Evolutionary conservation across 2,888 invertebrate species (phyloP).

Genomic region (Andrena flavipes): DNA sequence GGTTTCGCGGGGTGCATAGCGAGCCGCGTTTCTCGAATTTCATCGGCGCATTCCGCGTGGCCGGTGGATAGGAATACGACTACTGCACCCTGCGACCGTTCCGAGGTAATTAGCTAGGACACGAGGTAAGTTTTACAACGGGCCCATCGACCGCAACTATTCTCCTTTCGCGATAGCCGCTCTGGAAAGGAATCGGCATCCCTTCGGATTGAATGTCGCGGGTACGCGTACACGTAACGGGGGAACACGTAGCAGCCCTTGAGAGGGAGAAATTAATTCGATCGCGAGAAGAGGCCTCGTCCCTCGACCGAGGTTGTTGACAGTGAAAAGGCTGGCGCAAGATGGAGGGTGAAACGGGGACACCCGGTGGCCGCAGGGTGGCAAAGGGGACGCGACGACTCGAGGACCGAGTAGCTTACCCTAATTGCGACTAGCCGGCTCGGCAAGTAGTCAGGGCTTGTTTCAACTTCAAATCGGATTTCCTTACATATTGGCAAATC

Average conservation of each 20-base stretch:
- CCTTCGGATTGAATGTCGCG: background rate
- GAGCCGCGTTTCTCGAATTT: constrained; percentile 80
- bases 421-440: constrained; percentile 50
- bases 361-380: constrained; percentile 1
- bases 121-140: constrained; percentile 37
- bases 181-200: background rate
- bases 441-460: constrained; percentile 15
- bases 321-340: constrained; percentile 17
- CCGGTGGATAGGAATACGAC: constrained; percentile 70
- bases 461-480: constrained; percentile 50
- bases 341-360: constrained; percentile 35
- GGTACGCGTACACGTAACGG: too few relatives aligned
- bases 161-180: background rate
- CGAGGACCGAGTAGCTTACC: constrained; percentile 46
- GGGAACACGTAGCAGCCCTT: background rate
- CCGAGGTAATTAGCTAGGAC: constrained; percentile 56
- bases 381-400: constrained; percentile 28
- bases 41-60: constrained; percentile 78
- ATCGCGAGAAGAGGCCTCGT: constrained; percentile 17
- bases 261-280: constrained; percentile 22
- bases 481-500: constrained; percentile 7
- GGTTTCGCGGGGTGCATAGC: constrained; percentile 77
- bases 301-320: constrained; percentile 5
- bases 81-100: constrained; percentile 47
- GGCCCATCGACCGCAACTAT: constrained; percentile 33